phyloP scores from a whole-genome alignment of 2,888 invertebrate genomes.

The Dynastes grantii region DNA sequence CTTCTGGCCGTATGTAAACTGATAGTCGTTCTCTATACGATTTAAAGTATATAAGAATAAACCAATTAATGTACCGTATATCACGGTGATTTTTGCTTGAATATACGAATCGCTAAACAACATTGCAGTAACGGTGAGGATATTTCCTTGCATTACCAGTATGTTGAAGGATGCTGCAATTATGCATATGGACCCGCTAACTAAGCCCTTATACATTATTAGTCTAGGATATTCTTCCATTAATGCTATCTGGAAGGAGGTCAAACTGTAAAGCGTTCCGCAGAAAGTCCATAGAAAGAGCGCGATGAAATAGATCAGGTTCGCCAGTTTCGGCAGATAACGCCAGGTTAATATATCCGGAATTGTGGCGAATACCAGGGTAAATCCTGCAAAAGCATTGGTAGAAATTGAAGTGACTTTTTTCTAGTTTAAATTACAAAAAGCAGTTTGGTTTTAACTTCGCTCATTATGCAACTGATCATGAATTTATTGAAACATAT shows the following conservation, averaged over 20 bases:
- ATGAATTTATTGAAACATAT: too few species aligned
- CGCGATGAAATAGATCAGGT: conserved; percentile 35
- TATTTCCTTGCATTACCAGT: conserved; percentile 16
- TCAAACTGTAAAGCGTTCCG: conserved; percentile 34
- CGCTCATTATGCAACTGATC: too few species aligned
- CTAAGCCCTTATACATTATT: conserved; percentile 9
- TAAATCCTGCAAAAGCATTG: conserved; percentile 26
- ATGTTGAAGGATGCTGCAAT: conserved; percentile 25
- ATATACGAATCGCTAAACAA: conserved; percentile 25
- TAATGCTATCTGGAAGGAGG: conserved; percentile 38
- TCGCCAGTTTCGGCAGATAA: background rate
- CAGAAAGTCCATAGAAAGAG: conserved; percentile 46
- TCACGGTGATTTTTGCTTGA: conserved; percentile 32
- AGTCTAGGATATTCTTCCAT: conserved; percentile 46
- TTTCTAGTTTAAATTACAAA: background rate
- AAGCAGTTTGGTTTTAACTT: background rate
- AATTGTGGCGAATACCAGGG: conserved; percentile 34
- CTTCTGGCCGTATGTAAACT: conserved; percentile 47
- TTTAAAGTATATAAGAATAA: conserved; percentile 37
- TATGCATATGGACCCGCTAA: conserved; percentile 35
- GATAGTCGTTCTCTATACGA: conserved; percentile 46
- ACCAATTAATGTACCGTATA: conserved; percentile 38
- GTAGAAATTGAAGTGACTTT: too few species aligned
- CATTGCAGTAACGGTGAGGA: background rate
- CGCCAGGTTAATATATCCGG: conserved; percentile 35